These are phyloP conservation scores for Leucophora obtusa DNA, from an alignment of 2,888 invertebrate genomes.

Conservation along the genomic window DNA sequence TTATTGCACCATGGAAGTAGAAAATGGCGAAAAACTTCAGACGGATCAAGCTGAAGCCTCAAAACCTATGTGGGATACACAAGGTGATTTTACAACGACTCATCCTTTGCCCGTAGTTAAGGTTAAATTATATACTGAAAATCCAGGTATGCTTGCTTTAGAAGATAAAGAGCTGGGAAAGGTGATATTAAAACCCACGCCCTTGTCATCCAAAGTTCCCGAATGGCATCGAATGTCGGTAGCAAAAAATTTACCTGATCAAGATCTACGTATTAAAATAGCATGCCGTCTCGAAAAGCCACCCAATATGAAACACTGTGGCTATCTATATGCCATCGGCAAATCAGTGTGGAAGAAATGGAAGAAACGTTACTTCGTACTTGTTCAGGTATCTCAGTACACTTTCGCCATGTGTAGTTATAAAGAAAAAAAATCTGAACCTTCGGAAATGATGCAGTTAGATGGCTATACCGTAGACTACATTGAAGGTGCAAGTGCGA, in stretches of 20 bases:
- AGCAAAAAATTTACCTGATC: conserved; percentile 95
- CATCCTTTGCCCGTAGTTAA: conserved; percentile 98
- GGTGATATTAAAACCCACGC: conserved; percentile 91
- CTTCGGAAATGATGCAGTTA: conserved; percentile 99
- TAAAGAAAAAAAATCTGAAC: conserved; percentile 99
- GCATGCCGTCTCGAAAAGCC: conserved; percentile 99
- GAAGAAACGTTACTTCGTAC: conserved; percentile 98
- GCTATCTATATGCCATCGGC: conserved; percentile 94
- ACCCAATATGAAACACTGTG: conserved; percentile 99
- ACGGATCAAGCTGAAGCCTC: conserved; percentile 99
- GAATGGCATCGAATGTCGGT: conserved; percentile 99
- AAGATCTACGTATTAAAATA: conserved; percentile 97
- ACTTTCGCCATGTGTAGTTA: conserved; percentile 99
- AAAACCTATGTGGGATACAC: conserved; percentile 99
- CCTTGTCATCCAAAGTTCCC: conserved; percentile 92
- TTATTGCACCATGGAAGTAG: conserved; percentile 99
- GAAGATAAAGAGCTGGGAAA: conserved; percentile 99
- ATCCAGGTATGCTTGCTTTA: conserved; percentile 96
- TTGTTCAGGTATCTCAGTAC: conserved; percentile 99
- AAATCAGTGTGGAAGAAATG: conserved; percentile 99
- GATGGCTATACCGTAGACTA: conserved; percentile 99
- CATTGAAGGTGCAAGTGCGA: conserved; percentile 96
- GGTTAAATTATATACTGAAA: conserved; percentile 98
- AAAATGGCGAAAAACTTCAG: conserved; percentile 98
- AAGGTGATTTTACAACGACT: conserved; percentile 99